Base-by-base conservation (phyloP, 2,888 invertebrate genomes). In the Ditula angustiorana region DNA sequence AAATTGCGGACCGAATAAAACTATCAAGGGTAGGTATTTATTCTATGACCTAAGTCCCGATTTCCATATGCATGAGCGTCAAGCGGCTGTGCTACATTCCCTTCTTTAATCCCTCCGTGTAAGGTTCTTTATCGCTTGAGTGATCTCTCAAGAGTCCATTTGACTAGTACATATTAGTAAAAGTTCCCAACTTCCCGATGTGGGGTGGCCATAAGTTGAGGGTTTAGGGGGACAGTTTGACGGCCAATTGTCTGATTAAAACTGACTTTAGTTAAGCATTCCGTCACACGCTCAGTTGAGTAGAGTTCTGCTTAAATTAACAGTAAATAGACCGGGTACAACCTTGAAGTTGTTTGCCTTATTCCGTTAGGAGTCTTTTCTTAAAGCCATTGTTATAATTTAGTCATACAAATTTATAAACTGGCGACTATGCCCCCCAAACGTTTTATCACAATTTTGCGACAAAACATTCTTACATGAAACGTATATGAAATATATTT, bases 131-230 rank as follows among this genome's bases (percentile, higher is more conserved):
- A 86, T 92, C 77, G 79, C 73, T 76, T 77, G 81, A 71, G 70
- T 69, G 67, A 74, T 79, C 74, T 75, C 88, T 85, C 89, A 78
- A 85, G 89, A 88, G 90, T 88, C 90, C 90, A 91, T 92, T 91
- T 92, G 91, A 90, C 91, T 92, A 89, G 88, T 82, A 83, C 86
- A 86, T 88, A 92, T 92, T 91, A 91, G 90, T 91, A 90, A 91
- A 90, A 90, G 88, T 88, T 90, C 86, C 83, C 85, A 80, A 77
- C 85, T 82, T 83, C 78, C 74, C 73, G 68, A 66, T 72, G 73
- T 85, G 79, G 78, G 80, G 85, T 81, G 74, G 72, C 86, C 77
- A 83, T 81, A 74, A 69, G 69, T 67, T 68, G 68, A 65, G 61
- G 63, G 56, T 61, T 68, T 69, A 68, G 66, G 67, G 69, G 49